Percentiles rank a stretch among this genome's conserved stretches.
Evolutionary conservation across 2,888 invertebrate genomes (phyloP).

Genomic region (Crocallis elinguaria): DNA sequence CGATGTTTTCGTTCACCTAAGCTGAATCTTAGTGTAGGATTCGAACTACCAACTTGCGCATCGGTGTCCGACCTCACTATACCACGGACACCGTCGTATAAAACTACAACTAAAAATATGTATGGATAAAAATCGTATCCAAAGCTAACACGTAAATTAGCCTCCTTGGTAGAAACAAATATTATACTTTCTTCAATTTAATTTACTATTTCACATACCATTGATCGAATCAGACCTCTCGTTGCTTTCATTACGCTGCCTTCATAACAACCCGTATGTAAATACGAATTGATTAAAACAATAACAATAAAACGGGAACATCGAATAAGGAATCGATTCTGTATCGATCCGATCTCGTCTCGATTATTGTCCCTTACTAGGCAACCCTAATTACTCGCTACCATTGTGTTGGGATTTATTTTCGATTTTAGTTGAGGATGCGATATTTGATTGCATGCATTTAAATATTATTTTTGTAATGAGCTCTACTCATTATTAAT

Average conservation of each 20-base stretch:
- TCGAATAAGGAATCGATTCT: conserved; percentile 77
- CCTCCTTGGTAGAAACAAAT: too few species aligned
- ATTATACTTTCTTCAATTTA: conserved; percentile 8
- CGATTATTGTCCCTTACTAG: conserved; percentile 80
- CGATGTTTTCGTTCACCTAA: too few species aligned
- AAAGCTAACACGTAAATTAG: too few species aligned
- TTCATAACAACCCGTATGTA: conserved; percentile 41
- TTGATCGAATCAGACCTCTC: conserved; percentile 15
- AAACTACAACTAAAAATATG: too few species aligned
- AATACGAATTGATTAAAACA: conserved; percentile 74
- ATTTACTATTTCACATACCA: conserved; percentile 19
- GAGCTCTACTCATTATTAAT: too few species aligned
- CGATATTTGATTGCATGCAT: conserved; percentile 2
- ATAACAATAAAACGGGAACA: conserved; percentile 65
- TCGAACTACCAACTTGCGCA: too few species aligned
- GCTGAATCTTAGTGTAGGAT: too few species aligned
- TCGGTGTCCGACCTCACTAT: too few species aligned
- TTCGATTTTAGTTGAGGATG: conserved; percentile 47
- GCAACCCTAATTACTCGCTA: conserved; percentile 72
- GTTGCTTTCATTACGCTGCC: conserved; percentile 7
- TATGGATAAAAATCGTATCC: too few species aligned
- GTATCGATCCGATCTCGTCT: conserved; percentile 60
- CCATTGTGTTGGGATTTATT: conserved; percentile 70
- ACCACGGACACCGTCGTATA: too few species aligned
- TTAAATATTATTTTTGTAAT: too few species aligned